These are phyloP conservation scores for Rattus norvegicus DNA, from an alignment of 2,113 vertebrate genomes.

Conservation along the genomic window GRCr8 NC_086032.1:90694501-90695000, in stretches of 20 bases:
- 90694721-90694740: rapidly evolving
- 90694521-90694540: not conserved
- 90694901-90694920: not conserved
- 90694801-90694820: not conserved
- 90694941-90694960: not conserved
- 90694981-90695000: no score
- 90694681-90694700: not conserved
- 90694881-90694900: not conserved
- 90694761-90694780: rapidly evolving
- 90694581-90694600: not conserved
- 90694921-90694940: not conserved
- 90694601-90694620: not conserved
- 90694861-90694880: not conserved
- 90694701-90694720: no score
- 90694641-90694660: not conserved
- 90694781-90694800: not conserved
- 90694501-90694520: not conserved
- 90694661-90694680: not conserved
- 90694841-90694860: no score
- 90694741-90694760: not conserved
- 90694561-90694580: not conserved
- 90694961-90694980: not conserved
- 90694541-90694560: not conserved
- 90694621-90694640: not conserved
- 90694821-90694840: not conserved